Conservation (phyloP, 2,888 invertebrate species). For the Hyles lineata region DNA sequence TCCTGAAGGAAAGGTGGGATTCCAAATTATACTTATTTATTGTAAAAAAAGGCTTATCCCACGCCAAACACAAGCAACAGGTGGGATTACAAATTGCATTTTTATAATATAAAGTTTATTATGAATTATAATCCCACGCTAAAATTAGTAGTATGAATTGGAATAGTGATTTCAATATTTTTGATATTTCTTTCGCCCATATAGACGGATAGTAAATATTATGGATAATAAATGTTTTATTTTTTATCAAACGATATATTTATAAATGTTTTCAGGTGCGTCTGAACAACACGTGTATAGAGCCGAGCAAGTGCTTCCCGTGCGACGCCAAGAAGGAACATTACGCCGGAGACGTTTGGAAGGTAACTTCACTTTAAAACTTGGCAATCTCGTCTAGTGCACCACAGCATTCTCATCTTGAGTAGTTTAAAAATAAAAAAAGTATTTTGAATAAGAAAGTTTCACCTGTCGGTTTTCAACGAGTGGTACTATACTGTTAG, state of each 20-base stretch:
- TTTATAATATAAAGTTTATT: too few species aligned
- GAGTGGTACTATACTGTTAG: too few species aligned
- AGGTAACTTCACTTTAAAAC: constrained; percentile 51
- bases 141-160: neutral
- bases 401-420: too few species aligned
- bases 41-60: too few species aligned
- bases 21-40: neutral
- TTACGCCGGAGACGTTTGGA: constrained; percentile 88
- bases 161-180: neutral
- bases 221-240: too few species aligned
- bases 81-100: constrained; percentile 58
- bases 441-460: too few species aligned
- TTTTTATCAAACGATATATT: neutral
- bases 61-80: too few species aligned
- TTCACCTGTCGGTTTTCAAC: too few species aligned
- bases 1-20: constrained; percentile 87
- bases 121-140: neutral
- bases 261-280: constrained; percentile 77
- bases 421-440: too few species aligned
- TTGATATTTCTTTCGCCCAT: too few species aligned
- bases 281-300: constrained; percentile 89
- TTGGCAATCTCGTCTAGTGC: too few species aligned
- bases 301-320: constrained; percentile 87
- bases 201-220: too few species aligned
- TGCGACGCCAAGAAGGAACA: constrained; percentile 90